Base-by-base conservation (phyloP, 2,888 invertebrate species). In the Cinara cedri region DNA sequence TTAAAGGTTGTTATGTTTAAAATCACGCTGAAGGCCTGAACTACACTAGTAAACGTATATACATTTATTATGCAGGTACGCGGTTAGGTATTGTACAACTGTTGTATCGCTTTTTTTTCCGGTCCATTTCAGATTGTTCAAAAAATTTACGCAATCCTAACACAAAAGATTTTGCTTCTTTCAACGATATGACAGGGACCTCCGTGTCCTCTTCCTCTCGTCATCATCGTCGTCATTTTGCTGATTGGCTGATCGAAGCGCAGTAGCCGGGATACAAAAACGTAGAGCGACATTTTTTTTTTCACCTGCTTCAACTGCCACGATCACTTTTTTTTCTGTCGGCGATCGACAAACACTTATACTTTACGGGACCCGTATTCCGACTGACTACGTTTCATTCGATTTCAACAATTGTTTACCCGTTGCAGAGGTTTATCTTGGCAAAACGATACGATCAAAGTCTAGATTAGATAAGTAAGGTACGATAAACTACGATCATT, bases 131-230 rank as follows among this genome's bases (percentile, higher is more conserved):
- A 19, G 14, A 60, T 60, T 60, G 26, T 26, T 60, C 16, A 14
- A 60, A 60, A 60, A 26, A 60, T 60, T 60, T 2, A 60, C 60
- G 26, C 16, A 60, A 34, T 60, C 26, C 60, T 60, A 16, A 60
- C 60, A 60, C 26, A 26, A 60, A 60, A 14, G 14, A 34, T 60
- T 60, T 60, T 62, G 34, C 62, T 62, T 62, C 16, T 62, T 62
- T 62, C 24, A n/a, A 62, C 16, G 62, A 34, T 34, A 62, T 34
- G 34, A 62, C 62, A 62, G 62, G 34, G 34, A 62, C 62, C 34
- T 62, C 62, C 16, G 34, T 62, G n/a, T 62, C 62, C 34, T 62
- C 62, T 62, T 62, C 34, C 8, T n/a, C n/a, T 62, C 62, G 34
- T 62, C 34, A 13, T 57, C 57, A 57, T 57, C 24, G 57, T 57